Percentiles rank a stretch among this genome's conserved stretches.
Conservation (phyloP, 2,113 vertebrate genomes). For the Entosphenus tridentatus region DNA sequence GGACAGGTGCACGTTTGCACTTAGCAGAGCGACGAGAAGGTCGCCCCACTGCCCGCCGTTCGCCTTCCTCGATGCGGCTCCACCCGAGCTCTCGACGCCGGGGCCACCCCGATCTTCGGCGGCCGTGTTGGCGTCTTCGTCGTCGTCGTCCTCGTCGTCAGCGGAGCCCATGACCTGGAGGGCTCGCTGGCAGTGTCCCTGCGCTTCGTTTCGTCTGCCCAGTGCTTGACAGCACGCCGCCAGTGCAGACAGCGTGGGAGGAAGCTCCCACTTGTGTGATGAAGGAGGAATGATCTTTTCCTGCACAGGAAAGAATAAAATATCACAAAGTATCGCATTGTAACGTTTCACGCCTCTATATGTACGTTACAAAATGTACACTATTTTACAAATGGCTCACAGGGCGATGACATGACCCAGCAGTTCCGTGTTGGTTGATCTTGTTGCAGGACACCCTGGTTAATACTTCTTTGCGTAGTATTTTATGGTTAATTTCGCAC, state of each 20-base stretch:
- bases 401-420: no score
- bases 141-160: conserved; percentile 23
- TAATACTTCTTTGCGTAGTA: no score
- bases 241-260: conserved; percentile 48
- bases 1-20: conserved; percentile 42
- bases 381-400: no score
- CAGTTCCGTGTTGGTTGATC: no score
- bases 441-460: no score
- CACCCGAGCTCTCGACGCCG: background rate
- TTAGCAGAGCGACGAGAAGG: conserved; percentile 44
- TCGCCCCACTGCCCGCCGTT: conserved; percentile 10
- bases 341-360: no score
- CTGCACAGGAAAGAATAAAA: conserved; percentile 16
- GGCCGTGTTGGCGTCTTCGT: conserved; percentile 17
- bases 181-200: conserved; percentile 43
- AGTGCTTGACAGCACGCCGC: conserved; percentile 56
- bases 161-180: conserved; percentile 25
- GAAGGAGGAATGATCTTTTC: conserved; percentile 23
- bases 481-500: no score
- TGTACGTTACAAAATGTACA: no score
- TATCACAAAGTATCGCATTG: no score
- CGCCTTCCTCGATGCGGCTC: no score
- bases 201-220: conserved; percentile 44
- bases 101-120: background rate
- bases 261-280: conserved; percentile 14